Evolutionary conservation across 2,797 vertebrate genomes (phyloP).

Genomic region (Micropoecilia bifurca): DNA sequence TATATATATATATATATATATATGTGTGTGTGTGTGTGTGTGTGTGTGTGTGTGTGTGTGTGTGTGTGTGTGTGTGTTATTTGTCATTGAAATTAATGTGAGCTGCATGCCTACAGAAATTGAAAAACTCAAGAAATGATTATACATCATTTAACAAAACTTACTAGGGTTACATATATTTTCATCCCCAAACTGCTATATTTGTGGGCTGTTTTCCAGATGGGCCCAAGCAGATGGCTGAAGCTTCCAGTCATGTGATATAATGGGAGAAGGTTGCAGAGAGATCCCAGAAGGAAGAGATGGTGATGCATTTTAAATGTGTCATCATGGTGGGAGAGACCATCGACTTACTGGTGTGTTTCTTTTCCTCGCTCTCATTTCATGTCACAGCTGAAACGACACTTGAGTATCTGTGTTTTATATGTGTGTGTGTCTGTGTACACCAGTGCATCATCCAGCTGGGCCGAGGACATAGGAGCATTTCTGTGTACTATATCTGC

Average conservation of each 20-base stretch:
- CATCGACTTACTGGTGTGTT: slow-evolving; percentile 17
- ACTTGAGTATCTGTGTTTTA: slow-evolving; percentile 5
- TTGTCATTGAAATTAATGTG: not conserved
- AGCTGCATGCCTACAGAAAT: not conserved
- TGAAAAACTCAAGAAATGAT: not conserved
- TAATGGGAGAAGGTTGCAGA: slow-evolving; percentile 22
- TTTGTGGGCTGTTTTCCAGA: slow-evolving; percentile 42
- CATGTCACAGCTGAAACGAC: slow-evolving; percentile 18
- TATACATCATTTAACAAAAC: not conserved
- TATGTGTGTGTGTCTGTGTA: slow-evolving; percentile 3
- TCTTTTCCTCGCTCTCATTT: slow-evolving; percentile 19
- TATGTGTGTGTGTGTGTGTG: no score
- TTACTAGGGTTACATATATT: not conserved
- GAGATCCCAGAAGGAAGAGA: slow-evolving; percentile 29
- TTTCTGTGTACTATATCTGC: slow-evolving; percentile 14
- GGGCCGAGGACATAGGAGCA: slow-evolving; percentile 22
- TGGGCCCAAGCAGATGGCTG: slow-evolving; percentile 54
- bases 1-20: no score
- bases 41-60: no score
- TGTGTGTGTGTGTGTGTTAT: no score
- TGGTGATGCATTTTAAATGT: slow-evolving; percentile 34
- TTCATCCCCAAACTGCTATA: slow-evolving; percentile 21
- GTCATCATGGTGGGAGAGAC: slow-evolving; percentile 14
- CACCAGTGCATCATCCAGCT: slow-evolving; percentile 38
- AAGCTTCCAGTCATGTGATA: slow-evolving; percentile 35